These are phyloP conservation scores for Thryonomys swinderianus DNA, from an alignment of 2,113 vertebrate species.

Conservation along the genomic window DNA sequence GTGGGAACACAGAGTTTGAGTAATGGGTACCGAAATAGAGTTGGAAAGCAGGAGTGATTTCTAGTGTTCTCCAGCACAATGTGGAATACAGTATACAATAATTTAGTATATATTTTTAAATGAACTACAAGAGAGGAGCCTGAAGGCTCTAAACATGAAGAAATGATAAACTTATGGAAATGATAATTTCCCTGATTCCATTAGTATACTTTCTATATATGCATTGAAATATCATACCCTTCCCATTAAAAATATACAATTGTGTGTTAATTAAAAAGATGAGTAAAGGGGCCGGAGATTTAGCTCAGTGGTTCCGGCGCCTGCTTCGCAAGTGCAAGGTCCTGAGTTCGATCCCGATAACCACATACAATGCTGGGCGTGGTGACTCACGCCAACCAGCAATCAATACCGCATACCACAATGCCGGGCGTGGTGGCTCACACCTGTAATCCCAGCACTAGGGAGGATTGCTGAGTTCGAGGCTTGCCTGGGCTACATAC, in stretches of 20 bases:
- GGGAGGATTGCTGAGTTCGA: too few species aligned
- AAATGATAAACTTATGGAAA: not conserved
- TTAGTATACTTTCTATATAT: not conserved
- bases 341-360: too few species aligned
- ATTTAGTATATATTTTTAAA: not conserved
- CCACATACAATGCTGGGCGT: too few species aligned
- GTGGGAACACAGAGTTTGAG: not conserved
- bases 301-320: too few species aligned
- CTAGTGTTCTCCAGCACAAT: not conserved
- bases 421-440: too few species aligned
- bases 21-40: not conserved
- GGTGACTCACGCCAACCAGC: too few species aligned
- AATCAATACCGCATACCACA: too few species aligned
- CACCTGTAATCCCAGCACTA: too few species aligned
- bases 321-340: too few species aligned
- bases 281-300: too few species aligned
- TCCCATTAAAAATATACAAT: not conserved
- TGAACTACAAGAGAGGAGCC: not conserved
- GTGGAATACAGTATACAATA: not conserved
- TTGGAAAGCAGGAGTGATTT: not conserved
- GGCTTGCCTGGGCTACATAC: too few species aligned
- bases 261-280: not conserved
- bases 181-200: not conserved
- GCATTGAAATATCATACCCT: not conserved
- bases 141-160: not conserved